Base-by-base conservation (phyloP, 2,113 vertebrate genomes). In the Halichoerus grypus region DNA sequence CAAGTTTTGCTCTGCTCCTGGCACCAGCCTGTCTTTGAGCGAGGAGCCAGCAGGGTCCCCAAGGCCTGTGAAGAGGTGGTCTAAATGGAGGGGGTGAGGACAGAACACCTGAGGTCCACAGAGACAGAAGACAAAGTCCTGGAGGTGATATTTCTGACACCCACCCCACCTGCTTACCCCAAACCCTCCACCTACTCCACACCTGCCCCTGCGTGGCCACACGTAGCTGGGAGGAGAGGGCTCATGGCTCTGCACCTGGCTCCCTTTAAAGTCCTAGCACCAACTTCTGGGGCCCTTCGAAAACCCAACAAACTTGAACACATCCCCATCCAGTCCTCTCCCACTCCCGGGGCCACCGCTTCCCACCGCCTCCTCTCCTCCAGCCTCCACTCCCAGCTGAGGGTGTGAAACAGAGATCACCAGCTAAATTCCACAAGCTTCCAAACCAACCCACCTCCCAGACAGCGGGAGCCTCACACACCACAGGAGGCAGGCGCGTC, bases 401-500 rank as follows among this genome's bases (percentile, higher is more conserved):
- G 61, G 19, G 31, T 31, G 42, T 61, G 15, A 76, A 61, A 80
- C 18, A 53, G 42, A 26, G 53, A 71, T 6, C 26, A 39, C 31
- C 86, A 91, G 31, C 69, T 36, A 18, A 79, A 42, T 5, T 22
- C 87, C 33, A 51, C 14, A 33, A 24, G 63, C 28, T 42, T 87
- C 46, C 26, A 51, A 22, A 46, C 31, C 55, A 67, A 26, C 36
- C 42, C 3, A 1, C 16, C 11, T 26, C 1, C 7, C 74, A n/a
- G 57, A 61, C 13, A 14, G 2, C 0, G 0, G 51, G 7, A 39
- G 13, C 51, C 74, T 86, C 2, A 3, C 3, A n/a, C 10, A 11
- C 31, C 5, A 33, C 5, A 3, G 31, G 39, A 63, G 33, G 71
- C 13, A 53, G 61, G 46, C 3, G 0, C 14, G 10, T 36, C 28